Conservation (phyloP, 2,888 invertebrate genomes). For the Drosophila subquinaria region DNA sequence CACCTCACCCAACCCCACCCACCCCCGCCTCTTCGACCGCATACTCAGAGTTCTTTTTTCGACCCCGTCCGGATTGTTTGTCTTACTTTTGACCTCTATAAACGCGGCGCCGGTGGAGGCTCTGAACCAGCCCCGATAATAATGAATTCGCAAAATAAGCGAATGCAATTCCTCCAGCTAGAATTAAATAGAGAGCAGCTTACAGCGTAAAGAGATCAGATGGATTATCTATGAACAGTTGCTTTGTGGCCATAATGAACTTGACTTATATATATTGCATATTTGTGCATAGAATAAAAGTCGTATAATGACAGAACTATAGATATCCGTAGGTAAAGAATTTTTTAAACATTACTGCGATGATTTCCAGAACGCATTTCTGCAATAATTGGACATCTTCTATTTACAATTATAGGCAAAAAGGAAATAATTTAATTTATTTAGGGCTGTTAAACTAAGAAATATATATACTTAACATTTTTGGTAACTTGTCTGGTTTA, state of each 20-base stretch:
- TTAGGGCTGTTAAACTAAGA: no score
- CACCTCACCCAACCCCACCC: background rate
- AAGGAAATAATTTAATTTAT: no score
- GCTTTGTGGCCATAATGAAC: constrained; percentile 32
- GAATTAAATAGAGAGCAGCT: constrained; percentile 27
- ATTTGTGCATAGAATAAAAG: background rate
- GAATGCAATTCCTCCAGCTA: constrained; percentile 29
- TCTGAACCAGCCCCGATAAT: constrained; percentile 62
- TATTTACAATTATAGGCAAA: no score
- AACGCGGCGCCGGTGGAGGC: constrained; percentile 52
- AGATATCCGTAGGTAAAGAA: background rate
- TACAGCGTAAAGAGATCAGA: constrained; percentile 35
- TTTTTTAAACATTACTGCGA: no score
- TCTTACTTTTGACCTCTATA: constrained; percentile 81
- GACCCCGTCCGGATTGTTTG: constrained; percentile 71
- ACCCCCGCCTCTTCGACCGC: background rate
- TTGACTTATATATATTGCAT: constrained; percentile 20
- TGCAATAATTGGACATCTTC: no score
- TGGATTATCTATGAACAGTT: constrained; percentile 39
- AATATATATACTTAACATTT: no score
- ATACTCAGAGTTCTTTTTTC: constrained; percentile 17
- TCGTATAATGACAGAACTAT: background rate
- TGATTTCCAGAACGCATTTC: background rate
- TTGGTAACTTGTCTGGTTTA: no score
- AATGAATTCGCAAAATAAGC: constrained; percentile 65